Evolutionary conservation across 2,797 vertebrate genomes (phyloP).

Genomic region (Scolopax bukidnonensis): DNA sequence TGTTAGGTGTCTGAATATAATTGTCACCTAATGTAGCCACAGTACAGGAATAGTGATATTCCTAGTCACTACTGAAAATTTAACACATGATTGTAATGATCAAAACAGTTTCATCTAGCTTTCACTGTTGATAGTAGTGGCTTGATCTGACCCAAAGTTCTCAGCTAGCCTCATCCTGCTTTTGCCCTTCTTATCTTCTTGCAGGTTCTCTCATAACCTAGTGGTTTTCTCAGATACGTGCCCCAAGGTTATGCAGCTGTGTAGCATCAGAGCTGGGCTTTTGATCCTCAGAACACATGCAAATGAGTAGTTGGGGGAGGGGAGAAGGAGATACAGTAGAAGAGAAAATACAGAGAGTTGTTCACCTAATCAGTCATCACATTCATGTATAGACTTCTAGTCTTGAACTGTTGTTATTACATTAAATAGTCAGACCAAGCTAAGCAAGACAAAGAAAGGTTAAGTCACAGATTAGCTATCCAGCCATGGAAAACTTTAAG

Average conservation of each 20-base stretch:
- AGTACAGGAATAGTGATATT: background rate
- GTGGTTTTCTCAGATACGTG: background rate
- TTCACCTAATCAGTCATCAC: background rate
- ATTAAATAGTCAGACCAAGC: background rate
- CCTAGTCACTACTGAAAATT: background rate
- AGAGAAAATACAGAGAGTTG: background rate
- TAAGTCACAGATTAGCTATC: background rate
- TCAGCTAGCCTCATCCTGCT: background rate
- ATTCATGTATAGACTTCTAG: background rate
- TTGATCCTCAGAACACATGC: background rate
- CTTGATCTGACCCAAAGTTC: background rate
- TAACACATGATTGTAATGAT: background rate
- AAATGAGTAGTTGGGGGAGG: background rate
- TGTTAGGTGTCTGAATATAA: background rate
- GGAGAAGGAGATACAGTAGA: background rate
- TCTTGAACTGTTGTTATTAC: background rate
- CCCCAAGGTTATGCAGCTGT: background rate
- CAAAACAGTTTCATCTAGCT: background rate
- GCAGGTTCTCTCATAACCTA: background rate
- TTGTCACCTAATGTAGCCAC: background rate
- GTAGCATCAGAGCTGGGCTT: background rate
- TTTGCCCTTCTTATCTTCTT: background rate
- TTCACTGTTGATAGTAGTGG: background rate
- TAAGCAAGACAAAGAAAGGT: background rate
- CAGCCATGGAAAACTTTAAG: background rate